These are phyloP conservation scores for Geotria australis DNA, from an alignment of 2,797 vertebrate genomes.

Conservation along the genomic window DNA sequence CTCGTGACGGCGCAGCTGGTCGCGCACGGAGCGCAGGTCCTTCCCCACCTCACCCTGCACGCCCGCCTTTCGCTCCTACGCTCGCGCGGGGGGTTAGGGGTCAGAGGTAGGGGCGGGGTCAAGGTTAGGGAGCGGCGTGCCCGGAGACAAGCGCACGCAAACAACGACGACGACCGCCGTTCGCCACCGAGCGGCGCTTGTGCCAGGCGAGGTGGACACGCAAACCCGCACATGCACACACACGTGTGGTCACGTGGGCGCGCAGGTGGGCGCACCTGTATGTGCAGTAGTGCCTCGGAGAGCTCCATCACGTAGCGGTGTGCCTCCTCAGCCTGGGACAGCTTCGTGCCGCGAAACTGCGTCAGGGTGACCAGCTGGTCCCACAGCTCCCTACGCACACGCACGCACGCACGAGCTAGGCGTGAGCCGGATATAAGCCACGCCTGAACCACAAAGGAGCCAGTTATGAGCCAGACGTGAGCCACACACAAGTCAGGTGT, in stretches of 20 bases:
- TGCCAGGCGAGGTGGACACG: too few species aligned
- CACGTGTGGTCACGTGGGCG: background rate
- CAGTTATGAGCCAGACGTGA: too few species aligned
- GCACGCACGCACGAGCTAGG: background rate
- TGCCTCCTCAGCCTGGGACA: constrained; percentile 18
- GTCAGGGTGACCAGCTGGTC: constrained; percentile 19
- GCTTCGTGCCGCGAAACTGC: constrained; percentile 11
- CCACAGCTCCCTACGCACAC: constrained; percentile 23
- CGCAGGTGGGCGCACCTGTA: constrained; percentile 5
- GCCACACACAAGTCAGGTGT: too few species aligned
- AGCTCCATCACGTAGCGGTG: constrained; percentile 30
- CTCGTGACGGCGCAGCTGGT: constrained; percentile 33
- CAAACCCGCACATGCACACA: background rate
- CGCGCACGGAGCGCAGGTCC: constrained; percentile 24
- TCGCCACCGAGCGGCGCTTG: too few species aligned
- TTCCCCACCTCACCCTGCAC: constrained; percentile 36
- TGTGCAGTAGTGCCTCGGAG: constrained; percentile 21
- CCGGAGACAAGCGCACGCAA: background rate
- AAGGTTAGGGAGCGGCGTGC: too few species aligned
- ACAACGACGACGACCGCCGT: too few species aligned
- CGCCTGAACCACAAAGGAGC: too few species aligned
- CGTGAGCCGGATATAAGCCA: too few species aligned
- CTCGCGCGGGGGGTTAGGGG: too few species aligned
- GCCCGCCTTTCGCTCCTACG: constrained; percentile 31
- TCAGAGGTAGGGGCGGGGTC: too few species aligned